Conservation (phyloP, 2,113 vertebrate species). For the Larimichthys polyactis region DNA sequence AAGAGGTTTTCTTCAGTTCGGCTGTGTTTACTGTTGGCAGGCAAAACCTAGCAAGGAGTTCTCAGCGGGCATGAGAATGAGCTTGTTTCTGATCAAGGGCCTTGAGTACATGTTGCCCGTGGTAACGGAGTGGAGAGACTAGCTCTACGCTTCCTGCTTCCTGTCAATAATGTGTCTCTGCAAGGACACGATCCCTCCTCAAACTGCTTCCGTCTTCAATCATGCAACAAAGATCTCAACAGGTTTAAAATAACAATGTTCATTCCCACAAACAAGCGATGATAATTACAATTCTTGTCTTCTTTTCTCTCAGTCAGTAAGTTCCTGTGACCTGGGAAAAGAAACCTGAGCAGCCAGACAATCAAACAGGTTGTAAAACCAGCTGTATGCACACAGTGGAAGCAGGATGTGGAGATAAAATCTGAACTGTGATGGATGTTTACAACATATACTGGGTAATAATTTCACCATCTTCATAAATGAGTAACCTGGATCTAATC, state of each 20-base stretch:
- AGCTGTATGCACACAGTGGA: neutral
- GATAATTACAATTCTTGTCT: neutral
- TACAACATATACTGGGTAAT: neutral
- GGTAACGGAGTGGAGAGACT: constrained; percentile 66
- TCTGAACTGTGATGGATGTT: neutral
- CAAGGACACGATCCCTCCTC: constrained; percentile 34
- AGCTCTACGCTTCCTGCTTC: constrained; percentile 48
- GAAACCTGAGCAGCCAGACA: neutral
- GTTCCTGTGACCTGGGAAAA: neutral
- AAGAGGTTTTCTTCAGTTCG: constrained; percentile 51
- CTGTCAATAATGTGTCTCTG: constrained; percentile 47
- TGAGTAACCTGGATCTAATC: neutral
- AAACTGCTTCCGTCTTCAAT: neutral
- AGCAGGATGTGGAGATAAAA: neutral
- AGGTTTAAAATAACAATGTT: neutral
- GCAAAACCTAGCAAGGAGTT: constrained; percentile 37
- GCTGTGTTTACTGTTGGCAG: constrained; percentile 45
- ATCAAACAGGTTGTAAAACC: neutral
- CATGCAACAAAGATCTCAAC: neutral
- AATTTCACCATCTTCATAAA: neutral
- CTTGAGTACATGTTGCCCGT: constrained; percentile 70
- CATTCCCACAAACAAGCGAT: neutral
- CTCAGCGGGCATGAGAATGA: constrained; percentile 68
- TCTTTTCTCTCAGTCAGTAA: neutral
- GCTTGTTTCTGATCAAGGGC: constrained; percentile 58